Base-by-base conservation (phyloP, 1,140 invertebrate species). In the Chironomus tepperi region DNA sequence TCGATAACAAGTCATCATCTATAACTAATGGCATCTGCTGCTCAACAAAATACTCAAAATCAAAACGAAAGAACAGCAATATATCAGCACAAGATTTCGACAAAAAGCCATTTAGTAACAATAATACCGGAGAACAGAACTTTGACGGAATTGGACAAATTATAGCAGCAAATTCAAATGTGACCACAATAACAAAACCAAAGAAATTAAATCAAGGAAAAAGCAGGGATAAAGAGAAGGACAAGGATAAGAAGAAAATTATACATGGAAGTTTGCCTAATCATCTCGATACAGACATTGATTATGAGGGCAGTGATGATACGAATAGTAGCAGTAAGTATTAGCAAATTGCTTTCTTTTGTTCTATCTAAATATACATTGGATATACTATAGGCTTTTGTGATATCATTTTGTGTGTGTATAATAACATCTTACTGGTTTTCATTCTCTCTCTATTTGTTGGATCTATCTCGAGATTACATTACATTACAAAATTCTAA, bases 261-360 rank as follows among this genome's bases (percentile, higher is more conserved):
- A 34, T 34, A 75, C 87, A 87, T 78, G 85, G 87, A 73, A 91
- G 90, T 15, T 79, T 91, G 75, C 90, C 90, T 2, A 91, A 91
- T 82, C 89, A 91, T 80, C 81, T 91, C 76, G 89, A 91, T 73
- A 42, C 42, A 21, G 75, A 75, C 12, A 34, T 21, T 16, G 65
- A 70, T 70, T 70, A 70, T 70, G 65, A 70, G 18, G 65, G 19
- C n/a, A 70, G 65, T 16, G 16, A 70, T 70, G 65, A 19, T 70
- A 70, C 65, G 8, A 70, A 70, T 19, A 19, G 65, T 21, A 70
- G 65, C 65, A 70, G 65, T 70, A 19, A 70, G 65, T 70, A 15
- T 16, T 47, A 15, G 8, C 15, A 47, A 47, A 47, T 67, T 70
- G 19, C n/a, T 70, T 70, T 70, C 7, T 70, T 70, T 19, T 70